Base-by-base conservation (phyloP, 2,797 vertebrate species). In the Dromococcyx pavoninus region DNA sequence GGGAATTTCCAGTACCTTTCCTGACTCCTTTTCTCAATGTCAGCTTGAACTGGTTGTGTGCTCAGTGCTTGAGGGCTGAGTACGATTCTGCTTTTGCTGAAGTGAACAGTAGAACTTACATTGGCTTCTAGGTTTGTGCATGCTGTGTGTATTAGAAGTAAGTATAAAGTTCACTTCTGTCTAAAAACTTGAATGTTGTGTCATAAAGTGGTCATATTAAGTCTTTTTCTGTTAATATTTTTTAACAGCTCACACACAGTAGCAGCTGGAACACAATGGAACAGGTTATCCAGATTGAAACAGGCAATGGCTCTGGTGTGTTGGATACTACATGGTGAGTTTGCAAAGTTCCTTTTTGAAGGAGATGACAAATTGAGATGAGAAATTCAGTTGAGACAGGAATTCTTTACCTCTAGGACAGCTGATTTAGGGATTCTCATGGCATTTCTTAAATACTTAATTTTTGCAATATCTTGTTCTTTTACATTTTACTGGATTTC, bases 401-500 rank as follows among this genome's bases (percentile, higher is more conserved):
- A 90, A 72, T 94, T 96, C 75, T 89, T 22, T 25, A 85, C 80
- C 94, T 85, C 73, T 73, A 64, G 51, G 81, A 57, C 37, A 84
- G 80, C 19, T 58, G 15, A 74, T 91, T 50, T 41, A 75, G 35
- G 28, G 35, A 62, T 12, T 65, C 10, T 43, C 4, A 1, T 57
- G 61, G 56, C 13, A 24, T 72, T 69, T 71, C 53, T 70, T 57
- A 19, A 60, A 72, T 72, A 67, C 3, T 21, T 75, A 54, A 19
- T 75, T 50, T 88, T 95, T 94, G 67, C 62, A 86, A 53, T 89
- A 51, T 92, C 75, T 93, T 94, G 37, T 92, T 83, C 56, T 56
- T n/a, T 70, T 32, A 50, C 56, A 54, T 91, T 82, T 93, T 87
- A 75, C 76, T 96, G 75, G 83, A 67, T 91, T 96, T 93, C 94